Conservation (phyloP, 1,140 invertebrate species). For the Galendromus occidentalis region DNA sequence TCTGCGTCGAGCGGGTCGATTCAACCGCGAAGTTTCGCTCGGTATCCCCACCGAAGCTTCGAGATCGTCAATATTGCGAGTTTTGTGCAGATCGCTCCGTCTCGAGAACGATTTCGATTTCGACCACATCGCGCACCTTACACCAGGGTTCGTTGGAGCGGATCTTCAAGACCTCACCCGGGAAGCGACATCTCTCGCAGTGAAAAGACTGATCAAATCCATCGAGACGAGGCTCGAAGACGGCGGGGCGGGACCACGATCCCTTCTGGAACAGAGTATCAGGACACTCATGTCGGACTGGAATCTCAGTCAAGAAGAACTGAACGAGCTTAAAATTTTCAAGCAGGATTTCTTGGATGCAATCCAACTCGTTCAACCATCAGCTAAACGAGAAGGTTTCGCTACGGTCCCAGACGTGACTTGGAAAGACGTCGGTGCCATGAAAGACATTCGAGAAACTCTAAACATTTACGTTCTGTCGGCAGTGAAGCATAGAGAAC, state of each 20-base stretch:
- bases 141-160: conserved; percentile 90
- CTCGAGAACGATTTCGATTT: conserved; percentile 47
- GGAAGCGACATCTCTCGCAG: conserved; percentile 64
- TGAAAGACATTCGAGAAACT: conserved; percentile 66
- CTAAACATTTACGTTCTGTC: conserved; percentile 48
- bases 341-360: conserved; percentile 9
- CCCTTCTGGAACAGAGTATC: background rate
- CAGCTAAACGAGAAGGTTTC: conserved; percentile 77
- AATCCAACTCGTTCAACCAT: conserved; percentile 17
- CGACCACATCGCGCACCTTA: conserved; percentile 49
- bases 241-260: background rate
- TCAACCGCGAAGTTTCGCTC: conserved; percentile 75
- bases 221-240: background rate
- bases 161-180: conserved; percentile 67
- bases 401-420: conserved; percentile 88
- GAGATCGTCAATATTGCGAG: conserved; percentile 34
- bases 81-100: conserved; percentile 43
- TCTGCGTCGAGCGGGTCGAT: conserved; percentile 64
- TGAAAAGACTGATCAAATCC: background rate
- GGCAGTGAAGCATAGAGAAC: conserved; percentile 63
- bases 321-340: background rate
- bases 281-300: background rate
- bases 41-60: conserved; percentile 74
- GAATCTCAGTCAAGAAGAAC: conserved; percentile 10
- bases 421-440: conserved; percentile 89